Evolutionary conservation across 2,113 vertebrate genomes (phyloP).

Genomic region (Pristiophorus japonicus): DNA sequence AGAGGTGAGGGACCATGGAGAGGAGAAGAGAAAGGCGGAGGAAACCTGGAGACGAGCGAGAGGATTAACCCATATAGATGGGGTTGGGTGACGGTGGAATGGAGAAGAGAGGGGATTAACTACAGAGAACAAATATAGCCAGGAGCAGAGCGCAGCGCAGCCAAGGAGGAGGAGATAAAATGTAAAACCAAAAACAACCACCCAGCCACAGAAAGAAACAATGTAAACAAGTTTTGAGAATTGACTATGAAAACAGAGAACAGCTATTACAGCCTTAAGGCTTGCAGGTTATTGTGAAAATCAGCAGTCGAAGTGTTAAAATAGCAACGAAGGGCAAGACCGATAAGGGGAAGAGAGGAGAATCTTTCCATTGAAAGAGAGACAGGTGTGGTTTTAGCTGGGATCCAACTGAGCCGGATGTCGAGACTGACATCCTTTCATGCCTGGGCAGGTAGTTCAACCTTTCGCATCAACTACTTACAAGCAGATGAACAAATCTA

Average conservation of each 20-base stretch:
- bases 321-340: background rate
- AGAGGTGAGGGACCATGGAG: background rate
- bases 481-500: background rate
- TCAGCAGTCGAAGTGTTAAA: background rate
- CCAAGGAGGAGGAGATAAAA: constrained; percentile 1
- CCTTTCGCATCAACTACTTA: background rate
- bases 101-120: background rate
- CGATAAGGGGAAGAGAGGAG: background rate
- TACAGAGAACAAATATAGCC: background rate
- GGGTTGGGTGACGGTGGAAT: background rate
- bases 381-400: background rate
- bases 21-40: background rate
- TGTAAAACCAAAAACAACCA: background rate
- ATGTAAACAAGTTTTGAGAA: background rate
- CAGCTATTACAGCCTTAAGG: background rate
- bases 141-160: background rate
- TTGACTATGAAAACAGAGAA: background rate
- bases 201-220: constrained; percentile 5
- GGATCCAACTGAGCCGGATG: background rate
- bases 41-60: background rate
- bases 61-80: background rate
- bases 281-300: background rate
- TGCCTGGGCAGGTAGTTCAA: constrained; percentile 11
- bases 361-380: background rate
- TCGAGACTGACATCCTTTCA: background rate